Evolutionary conservation across 2,888 invertebrate genomes (phyloP).

Genomic region (Doris montereyensis): DNA sequence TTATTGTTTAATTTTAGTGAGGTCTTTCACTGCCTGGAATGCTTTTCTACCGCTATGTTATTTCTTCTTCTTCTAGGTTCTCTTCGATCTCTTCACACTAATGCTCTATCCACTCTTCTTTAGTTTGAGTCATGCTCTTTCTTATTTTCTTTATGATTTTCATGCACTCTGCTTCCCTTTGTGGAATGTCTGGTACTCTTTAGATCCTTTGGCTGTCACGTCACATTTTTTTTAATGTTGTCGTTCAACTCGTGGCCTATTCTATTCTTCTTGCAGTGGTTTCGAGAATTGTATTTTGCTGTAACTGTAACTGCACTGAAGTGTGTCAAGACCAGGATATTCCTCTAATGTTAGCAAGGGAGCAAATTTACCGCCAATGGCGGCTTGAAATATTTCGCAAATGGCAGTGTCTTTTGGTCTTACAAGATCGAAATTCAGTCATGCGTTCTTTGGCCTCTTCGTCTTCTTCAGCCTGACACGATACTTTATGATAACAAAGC

Average conservation of each 20-base stretch:
- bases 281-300: neutral
- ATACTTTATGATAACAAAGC: neutral
- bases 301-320: neutral
- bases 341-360: no score
- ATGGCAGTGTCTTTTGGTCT: constrained; percentile 13
- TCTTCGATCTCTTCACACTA: no score
- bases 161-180: neutral
- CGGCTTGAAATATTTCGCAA: neutral
- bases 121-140: neutral
- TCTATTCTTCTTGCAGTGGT: neutral
- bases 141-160: neutral
- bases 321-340: neutral
- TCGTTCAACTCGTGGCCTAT: constrained; percentile 7
- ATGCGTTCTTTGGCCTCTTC: neutral
- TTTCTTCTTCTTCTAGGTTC: no score
- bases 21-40: no score
- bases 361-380: neutral
- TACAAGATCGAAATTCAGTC: constrained; percentile 15
- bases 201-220: constrained; percentile 12
- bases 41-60: no score
- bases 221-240: constrained; percentile 23
- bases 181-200: neutral
- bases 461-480: constrained; percentile 1
- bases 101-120: no score
- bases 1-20: no score